A percentile compares a stretch with the other conserved stretches of the same genome.
phyloP scores from a whole-genome alignment of 1,140 invertebrate species.

The Pogonognathellus flavescens region DNA sequence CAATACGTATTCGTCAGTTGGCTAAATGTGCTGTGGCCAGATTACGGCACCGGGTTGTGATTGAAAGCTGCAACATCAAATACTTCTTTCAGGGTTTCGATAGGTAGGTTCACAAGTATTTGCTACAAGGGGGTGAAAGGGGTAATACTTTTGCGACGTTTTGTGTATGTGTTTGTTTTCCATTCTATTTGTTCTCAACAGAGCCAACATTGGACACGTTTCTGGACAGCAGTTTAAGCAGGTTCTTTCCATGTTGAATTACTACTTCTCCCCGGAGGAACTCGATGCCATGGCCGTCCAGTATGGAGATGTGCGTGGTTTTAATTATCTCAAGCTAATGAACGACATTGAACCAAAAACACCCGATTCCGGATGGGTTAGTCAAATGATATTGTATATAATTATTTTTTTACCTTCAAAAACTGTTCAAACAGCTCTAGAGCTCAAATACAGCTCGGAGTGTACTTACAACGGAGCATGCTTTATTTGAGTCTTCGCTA shows the following conservation, averaged over 20 bases:
- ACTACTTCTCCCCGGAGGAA: constrained; percentile 76
- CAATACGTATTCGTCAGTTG: constrained; percentile 58
- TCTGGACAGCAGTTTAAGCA: constrained; percentile 78
- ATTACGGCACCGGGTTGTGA: constrained; percentile 59
- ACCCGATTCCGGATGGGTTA: constrained; percentile 63
- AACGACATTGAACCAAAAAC: constrained; percentile 73
- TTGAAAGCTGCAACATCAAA: constrained; percentile 67
- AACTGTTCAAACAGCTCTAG: too few species aligned
- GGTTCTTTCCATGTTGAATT: constrained; percentile 75
- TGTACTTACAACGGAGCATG: too few species aligned
- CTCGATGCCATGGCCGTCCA: constrained; percentile 77
- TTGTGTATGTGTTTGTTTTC: background rate
- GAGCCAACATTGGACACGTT: constrained; percentile 79
- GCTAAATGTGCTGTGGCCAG: constrained; percentile 65
- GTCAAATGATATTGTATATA: too few species aligned
- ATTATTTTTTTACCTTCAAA: too few species aligned
- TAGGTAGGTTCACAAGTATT: too few species aligned
- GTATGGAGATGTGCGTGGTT: constrained; percentile 79
- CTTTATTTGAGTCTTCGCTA: too few species aligned
- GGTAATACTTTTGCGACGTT: too few species aligned
- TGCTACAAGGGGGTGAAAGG: too few species aligned
- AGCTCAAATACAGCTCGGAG: too few species aligned
- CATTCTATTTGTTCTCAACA: too few species aligned
- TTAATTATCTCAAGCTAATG: constrained; percentile 78
- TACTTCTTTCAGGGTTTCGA: constrained; percentile 67